phyloP scores from a whole-genome alignment of 2,888 invertebrate genomes.

The Cephus spinipes region DNA sequence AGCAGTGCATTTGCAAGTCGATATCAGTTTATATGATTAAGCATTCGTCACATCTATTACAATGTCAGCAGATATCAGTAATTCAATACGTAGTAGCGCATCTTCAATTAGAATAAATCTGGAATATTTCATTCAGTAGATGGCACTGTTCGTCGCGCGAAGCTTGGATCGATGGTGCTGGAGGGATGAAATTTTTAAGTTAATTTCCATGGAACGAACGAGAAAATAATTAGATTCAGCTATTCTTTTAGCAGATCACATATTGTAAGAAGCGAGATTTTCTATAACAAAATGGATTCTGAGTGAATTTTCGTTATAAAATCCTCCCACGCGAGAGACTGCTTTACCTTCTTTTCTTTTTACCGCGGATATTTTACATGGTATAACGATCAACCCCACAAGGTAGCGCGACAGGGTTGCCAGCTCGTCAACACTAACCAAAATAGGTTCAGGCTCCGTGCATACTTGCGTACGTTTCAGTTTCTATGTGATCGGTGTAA shows the following conservation, averaged over 20 bases:
- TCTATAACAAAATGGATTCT: conserved; percentile 15
- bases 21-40: no score
- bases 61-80: no score
- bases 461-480: no score
- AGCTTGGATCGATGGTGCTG: conserved; percentile 56
- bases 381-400: conserved; percentile 59
- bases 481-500: no score
- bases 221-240: conserved; percentile 17
- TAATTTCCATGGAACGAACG: conserved; percentile 38
- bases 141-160: conserved; percentile 43
- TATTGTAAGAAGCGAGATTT: conserved; percentile 5
- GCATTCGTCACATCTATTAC: no score
- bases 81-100: no score
- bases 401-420: conserved; percentile 51
- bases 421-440: conserved; percentile 27
- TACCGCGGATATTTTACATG: conserved; percentile 64
- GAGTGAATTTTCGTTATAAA: conserved; percentile 25
- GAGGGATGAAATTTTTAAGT: conserved; percentile 50
- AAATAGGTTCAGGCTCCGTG: no score
- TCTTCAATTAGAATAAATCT: no score
- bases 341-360: conserved; percentile 61
- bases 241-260: conserved; percentile 31
- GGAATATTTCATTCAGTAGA: conserved; percentile 4
- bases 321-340: conserved; percentile 26
- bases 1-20: no score